Evolutionary conservation across 2,888 invertebrate species (phyloP).

Genomic region (Crematogaster levior): DNA sequence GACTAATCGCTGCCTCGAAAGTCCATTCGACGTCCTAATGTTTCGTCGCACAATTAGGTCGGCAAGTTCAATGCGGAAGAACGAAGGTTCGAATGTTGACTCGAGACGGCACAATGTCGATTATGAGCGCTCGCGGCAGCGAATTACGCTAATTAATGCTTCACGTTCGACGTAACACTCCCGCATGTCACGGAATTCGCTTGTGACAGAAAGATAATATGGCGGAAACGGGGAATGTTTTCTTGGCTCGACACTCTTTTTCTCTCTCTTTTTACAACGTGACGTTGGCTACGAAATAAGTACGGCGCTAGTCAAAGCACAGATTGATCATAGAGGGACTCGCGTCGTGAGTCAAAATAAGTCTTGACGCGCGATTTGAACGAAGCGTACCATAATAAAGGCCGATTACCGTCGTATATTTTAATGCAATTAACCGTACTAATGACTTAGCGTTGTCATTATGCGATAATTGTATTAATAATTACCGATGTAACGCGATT

Average conservation of each 20-base stretch:
- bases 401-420: neutral
- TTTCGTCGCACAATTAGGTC: neutral
- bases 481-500: conserved; percentile 13
- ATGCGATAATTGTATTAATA: conserved; percentile 9
- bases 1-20: neutral
- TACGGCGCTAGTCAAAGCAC: neutral
- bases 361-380: neutral
- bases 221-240: neutral
- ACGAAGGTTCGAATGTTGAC: neutral
- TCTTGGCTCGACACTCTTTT: neutral
- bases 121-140: neutral
- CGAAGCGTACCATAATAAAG: neutral
- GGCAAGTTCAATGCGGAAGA: neutral
- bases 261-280: no score
- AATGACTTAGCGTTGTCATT: neutral
- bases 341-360: neutral
- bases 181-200: neutral
- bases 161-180: neutral
- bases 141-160: neutral
- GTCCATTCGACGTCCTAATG: neutral
- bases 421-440: neutral
- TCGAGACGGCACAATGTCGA: neutral
- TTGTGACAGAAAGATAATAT: neutral
- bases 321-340: neutral
- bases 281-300: neutral